Percentiles rank a stretch among this genome's conserved stretches.
These are phyloP conservation scores for Caenorhabditis sp. DNA, from an alignment of 2,888 invertebrate species.

Conservation along the genomic window DNA sequence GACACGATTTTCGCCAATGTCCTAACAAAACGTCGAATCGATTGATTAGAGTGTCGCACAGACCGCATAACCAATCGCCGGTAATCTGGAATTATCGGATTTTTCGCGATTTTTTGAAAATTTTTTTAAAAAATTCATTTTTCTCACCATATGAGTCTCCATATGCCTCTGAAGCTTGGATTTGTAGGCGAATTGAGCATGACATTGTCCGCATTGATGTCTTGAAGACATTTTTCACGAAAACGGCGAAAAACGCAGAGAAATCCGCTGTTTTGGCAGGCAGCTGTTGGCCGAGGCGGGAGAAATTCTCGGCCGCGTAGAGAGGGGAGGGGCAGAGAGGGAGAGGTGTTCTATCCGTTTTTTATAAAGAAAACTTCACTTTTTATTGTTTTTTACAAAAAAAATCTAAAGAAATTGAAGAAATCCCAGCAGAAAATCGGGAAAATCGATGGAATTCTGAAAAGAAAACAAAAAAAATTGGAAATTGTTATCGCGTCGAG, in stretches of 20 bases:
- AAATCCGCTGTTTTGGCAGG: not conserved
- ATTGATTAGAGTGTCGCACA: conserved; percentile 25
- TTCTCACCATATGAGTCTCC: conserved; percentile 44
- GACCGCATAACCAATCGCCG: conserved; percentile 31
- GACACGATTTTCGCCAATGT: conserved; percentile 44
- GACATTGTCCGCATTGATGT: conserved; percentile 38
- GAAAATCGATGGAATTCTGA: not conserved
- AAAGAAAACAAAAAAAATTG: not conserved
- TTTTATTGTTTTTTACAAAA: too few species aligned
- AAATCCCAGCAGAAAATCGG: too few species aligned
- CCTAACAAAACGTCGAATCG: conserved; percentile 4
- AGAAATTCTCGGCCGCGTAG: not conserved
- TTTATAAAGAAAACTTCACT: too few species aligned
- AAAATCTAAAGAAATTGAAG: too few species aligned
- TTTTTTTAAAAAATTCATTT: not conserved
- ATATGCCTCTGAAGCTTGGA: conserved; percentile 32
- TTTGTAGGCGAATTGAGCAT: not conserved
- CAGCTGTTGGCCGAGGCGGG: not conserved
- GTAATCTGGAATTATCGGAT: conserved; percentile 22
- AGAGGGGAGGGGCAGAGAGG: too few species aligned
- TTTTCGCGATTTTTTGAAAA: not conserved
- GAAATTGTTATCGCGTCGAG: not conserved
- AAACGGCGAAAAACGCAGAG: not conserved
- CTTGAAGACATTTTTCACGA: conserved; percentile 2
- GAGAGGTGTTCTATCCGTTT: too few species aligned